Percentiles rank a stretch among this genome's conserved stretches.
Evolutionary conservation across 1,140 invertebrate genomes (phyloP).

Genomic region (Cotesia typhae): DNA sequence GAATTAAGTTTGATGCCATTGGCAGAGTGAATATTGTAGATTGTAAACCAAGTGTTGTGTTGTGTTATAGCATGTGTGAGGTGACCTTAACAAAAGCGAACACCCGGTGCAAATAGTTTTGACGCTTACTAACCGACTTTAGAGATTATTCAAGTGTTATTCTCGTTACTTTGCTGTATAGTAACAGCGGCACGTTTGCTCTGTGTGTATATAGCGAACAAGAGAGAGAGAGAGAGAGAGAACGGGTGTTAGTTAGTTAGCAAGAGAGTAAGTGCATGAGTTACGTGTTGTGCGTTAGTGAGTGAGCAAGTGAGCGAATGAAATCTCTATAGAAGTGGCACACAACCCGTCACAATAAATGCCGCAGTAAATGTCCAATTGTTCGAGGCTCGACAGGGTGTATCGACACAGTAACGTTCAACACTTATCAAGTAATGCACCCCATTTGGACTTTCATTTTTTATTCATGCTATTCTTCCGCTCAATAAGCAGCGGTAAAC

Average conservation of each 20-base stretch:
- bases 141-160: conserved; percentile 18
- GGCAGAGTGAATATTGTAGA: neutral
- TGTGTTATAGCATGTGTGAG: neutral
- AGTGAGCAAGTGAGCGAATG: no score
- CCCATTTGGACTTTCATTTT: neutral
- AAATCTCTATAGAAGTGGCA: no score
- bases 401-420: conserved; percentile 19
- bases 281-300: no score
- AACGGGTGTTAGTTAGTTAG: neutral
- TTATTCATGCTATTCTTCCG: neutral
- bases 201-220: no score
- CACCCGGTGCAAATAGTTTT: conserved; percentile 37
- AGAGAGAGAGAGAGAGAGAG: no score
- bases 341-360: conserved; percentile 40
- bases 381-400: conserved; percentile 42
- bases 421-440: conserved; percentile 5
- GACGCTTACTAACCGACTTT: conserved; percentile 27
- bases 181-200: neutral
- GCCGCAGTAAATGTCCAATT: conserved; percentile 48
- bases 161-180: conserved; percentile 33
- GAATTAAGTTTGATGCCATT: no score
- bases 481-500: neutral
- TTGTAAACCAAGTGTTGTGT: neutral
- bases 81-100: conserved; percentile 22
- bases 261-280: no score